Percentiles rank a stretch among this genome's conserved stretches.
phyloP scores from a whole-genome alignment of 2,888 invertebrate species.

The Rosalia funebris region DNA sequence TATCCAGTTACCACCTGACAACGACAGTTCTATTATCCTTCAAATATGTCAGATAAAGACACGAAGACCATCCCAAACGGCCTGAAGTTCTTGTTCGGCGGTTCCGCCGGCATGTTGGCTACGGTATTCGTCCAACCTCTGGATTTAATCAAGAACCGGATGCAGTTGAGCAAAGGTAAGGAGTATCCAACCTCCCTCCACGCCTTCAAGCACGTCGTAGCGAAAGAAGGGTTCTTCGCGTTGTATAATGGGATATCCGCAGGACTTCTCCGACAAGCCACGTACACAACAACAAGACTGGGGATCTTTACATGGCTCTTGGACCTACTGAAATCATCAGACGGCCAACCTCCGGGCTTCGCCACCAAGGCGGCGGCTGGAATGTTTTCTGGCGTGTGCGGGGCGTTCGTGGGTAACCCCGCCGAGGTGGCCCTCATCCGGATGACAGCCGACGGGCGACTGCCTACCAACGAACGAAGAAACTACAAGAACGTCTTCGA shows the following conservation, averaged over 20 bases:
- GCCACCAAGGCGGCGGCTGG: conserved; percentile 84
- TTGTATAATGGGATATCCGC: conserved; percentile 88
- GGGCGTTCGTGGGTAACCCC: conserved; percentile 93
- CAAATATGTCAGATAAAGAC: neutral
- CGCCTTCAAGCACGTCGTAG: conserved; percentile 80
- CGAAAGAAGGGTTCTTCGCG: conserved; percentile 85
- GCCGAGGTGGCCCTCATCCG: conserved; percentile 96
- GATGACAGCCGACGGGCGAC: conserved; percentile 96
- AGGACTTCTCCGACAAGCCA: conserved; percentile 90
- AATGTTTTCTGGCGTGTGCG: conserved; percentile 84
- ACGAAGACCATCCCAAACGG: neutral
- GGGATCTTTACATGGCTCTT: conserved; percentile 93
- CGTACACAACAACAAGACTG: conserved; percentile 95
- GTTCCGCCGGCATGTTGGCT: neutral
- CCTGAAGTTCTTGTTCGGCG: neutral
- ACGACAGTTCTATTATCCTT: too few relatives aligned
- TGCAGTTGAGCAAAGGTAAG: conserved; percentile 7
- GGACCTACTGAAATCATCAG: conserved; percentile 67
- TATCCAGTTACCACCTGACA: too few relatives aligned
- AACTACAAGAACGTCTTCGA: conserved; percentile 94
- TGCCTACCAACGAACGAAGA: conserved; percentile 86
- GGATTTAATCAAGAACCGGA: conserved; percentile 21
- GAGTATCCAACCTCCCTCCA: neutral
- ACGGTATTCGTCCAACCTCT: conserved; percentile 13
- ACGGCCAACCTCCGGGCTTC: conserved; percentile 82